Percentiles rank a stretch among this genome's conserved stretches.
Conservation (phyloP, 1,140 invertebrate species). For the Mizuhopecten yessoensis region DNA sequence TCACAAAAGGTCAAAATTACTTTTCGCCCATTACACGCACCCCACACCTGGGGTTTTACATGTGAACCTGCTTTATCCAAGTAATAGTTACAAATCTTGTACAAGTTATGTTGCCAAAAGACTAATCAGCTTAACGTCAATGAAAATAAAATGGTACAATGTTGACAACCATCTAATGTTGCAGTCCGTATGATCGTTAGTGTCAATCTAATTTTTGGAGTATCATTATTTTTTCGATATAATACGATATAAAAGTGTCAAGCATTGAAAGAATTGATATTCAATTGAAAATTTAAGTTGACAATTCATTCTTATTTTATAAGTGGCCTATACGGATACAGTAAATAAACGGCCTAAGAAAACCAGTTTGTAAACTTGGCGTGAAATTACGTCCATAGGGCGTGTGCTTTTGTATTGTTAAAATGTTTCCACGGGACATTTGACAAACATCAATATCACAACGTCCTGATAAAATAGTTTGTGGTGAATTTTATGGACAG, state of each 20-base stretch:
- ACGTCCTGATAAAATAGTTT: not conserved
- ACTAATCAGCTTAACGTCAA: too few relatives aligned
- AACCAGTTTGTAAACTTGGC: not conserved
- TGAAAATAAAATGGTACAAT: too few relatives aligned
- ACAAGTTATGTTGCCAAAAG: not conserved
- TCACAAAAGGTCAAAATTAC: not conserved
- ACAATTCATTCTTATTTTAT: not conserved
- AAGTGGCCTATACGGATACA: not conserved
- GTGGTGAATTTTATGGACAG: not conserved
- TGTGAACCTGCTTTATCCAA: not conserved
- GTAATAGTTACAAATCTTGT: not conserved
- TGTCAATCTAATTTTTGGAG: too few relatives aligned
- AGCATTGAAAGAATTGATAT: not conserved
- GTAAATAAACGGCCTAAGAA: not conserved
- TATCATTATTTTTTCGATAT: too few relatives aligned
- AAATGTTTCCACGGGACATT: not conserved
- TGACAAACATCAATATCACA: not conserved
- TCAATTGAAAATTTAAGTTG: not conserved
- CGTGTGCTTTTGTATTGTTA: not conserved
- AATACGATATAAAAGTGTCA: too few relatives aligned
- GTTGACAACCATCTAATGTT: too few relatives aligned
- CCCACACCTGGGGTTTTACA: not conserved
- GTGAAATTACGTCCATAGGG: conserved; percentile 15
- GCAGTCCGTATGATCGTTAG: too few relatives aligned
- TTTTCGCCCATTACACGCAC: not conserved